Conservation (phyloP, 2,888 invertebrate species). For the Exocentrus adspersus region DNA sequence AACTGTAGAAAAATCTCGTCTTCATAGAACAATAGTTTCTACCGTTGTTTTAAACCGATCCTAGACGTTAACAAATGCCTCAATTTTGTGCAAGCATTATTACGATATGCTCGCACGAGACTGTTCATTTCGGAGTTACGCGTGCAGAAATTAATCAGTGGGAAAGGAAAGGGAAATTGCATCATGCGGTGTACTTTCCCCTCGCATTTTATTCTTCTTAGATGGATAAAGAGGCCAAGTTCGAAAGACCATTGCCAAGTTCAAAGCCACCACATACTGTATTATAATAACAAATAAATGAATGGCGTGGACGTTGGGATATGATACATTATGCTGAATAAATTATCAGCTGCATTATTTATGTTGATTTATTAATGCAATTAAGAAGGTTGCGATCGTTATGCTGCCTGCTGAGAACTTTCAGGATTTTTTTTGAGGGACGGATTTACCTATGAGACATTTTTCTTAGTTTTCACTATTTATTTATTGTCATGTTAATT, state of each 20-base stretch:
- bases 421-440: too few species aligned
- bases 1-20: too few species aligned
- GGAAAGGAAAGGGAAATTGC: constrained; percentile 37
- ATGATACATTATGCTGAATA: background rate
- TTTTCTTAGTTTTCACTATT: too few species aligned
- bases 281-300: constrained; percentile 19
- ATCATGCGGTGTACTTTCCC: constrained; percentile 39
- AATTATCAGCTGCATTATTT: background rate
- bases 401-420: too few species aligned
- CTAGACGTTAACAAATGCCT: background rate
- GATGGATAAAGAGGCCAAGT: constrained; percentile 53
- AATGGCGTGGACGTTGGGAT: background rate
- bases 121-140: constrained; percentile 28
- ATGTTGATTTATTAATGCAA: background rate
- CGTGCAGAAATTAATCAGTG: constrained; percentile 33
- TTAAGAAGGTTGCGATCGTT: background rate
- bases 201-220: constrained; percentile 39
- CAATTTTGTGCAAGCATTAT: background rate
- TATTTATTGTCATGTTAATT: too few species aligned
- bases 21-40: too few species aligned
- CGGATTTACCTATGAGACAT: too few species aligned
- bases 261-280: constrained; percentile 41
- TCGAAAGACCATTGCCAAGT: constrained; percentile 47
- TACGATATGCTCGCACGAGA: constrained; percentile 10
- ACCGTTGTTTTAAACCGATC: too few species aligned